Base-by-base conservation (phyloP, 35 echinoderm and acorn worm genomes). In the Eucidaris tribuloides region DNA sequence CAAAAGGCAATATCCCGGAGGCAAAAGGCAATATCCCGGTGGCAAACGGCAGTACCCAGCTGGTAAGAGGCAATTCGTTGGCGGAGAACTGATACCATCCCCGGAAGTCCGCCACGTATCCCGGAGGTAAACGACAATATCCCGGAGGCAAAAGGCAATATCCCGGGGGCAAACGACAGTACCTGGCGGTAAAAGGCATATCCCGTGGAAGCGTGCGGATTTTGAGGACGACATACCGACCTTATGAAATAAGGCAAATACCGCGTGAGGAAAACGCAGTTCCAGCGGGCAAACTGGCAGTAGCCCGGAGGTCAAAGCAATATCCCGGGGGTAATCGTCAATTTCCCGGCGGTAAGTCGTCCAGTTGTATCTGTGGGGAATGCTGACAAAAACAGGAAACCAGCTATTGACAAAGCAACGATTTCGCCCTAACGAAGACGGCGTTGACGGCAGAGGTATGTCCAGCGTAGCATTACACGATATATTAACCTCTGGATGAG, bases 261-360 rank as follows among this genome's bases (percentile, higher is more conserved):
- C 25, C 61, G 28, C 19, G 61, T 27, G 14, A 34, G 61, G 30
- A 64, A 64, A 28, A 27, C 28, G 11, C 68, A 74, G 38, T 74
- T 13, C 27, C 68, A 33, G 2, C 35, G 68, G 7, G 68, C 35
- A 13, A 74, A 74, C 19, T 40, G 68, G 25, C 68, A 74, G 68
- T 44, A 74, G 38, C 68, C 68, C 23, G 68, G 37, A 38, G 68
- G 68, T 4, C 38, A 74, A 22, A 38, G 68, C 68, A 74, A 74
- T 74, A 74, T 32, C 68, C 68, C 1, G 68, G 68, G 6, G 68
- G 68, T 2, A 74, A 74, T 13, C 68, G 68, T 7, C 68, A 74
- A 41, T 74, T 74, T 74, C 68, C 68, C 18, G 68, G 68, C 37
- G 68, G 68, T 35, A 74, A 74, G 68, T 40, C n/a, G n/a, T 33